These are phyloP conservation scores for Phyllostomus discolor DNA, from an alignment of 2,113 vertebrate genomes.

Conservation along the genomic window DNA sequence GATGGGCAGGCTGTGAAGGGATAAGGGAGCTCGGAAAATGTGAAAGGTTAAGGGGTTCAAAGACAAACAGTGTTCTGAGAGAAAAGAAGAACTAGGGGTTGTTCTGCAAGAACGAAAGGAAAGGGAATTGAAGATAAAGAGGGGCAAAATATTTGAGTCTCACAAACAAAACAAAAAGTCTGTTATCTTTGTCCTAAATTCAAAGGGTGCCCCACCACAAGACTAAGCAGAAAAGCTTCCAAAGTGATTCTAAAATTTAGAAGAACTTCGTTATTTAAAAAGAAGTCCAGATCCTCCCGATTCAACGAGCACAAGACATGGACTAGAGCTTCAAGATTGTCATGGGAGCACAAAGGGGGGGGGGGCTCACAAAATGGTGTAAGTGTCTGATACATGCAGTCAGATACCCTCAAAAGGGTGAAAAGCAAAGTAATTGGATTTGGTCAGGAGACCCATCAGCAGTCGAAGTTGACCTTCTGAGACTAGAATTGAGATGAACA, in stretches of 20 bases:
- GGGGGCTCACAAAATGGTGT: background rate
- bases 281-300: background rate
- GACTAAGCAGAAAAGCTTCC: background rate
- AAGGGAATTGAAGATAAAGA: background rate
- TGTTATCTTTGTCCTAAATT: background rate
- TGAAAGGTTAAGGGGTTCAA: background rate
- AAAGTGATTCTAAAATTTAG: background rate
- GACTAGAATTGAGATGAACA: background rate
- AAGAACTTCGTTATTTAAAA: background rate
- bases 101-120: background rate
- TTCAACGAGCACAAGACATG: background rate
- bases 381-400: rapidly evolving
- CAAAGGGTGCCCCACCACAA: background rate
- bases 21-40: background rate
- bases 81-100: background rate
- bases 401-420: background rate
- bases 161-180: background rate
- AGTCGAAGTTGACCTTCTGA: background rate
- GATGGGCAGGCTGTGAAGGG: background rate
- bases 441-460: background rate
- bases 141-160: background rate
- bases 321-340: background rate
- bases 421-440: background rate
- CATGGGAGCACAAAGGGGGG: background rate
- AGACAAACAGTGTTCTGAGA: background rate